Base-by-base conservation (phyloP, 2,797 vertebrate genomes). In the Picus viridis region DNA sequence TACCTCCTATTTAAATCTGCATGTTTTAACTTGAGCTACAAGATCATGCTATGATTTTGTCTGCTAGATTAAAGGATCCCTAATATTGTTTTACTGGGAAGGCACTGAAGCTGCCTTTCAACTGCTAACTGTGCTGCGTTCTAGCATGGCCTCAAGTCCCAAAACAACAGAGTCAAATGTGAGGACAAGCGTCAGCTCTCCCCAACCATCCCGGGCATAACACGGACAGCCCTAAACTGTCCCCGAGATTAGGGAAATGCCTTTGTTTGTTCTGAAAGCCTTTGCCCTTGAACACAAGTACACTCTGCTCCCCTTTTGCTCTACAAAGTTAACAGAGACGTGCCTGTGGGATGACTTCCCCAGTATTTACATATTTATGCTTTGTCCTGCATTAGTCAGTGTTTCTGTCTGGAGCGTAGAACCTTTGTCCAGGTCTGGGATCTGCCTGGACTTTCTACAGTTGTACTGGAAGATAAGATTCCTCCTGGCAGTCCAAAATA, bases 351-450 rank as follows among this genome's bases (percentile, higher is more conserved):
- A 88, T 89, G 71, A 84, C 61, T 90, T 83, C 71, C 64, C 30
- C 70, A 32, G 19, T 96, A 93, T 95, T 96, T 94, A 93, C 94
- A 93, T 86, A 86, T 64, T 95, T 91, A 76, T 62, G 54, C 64
- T 83, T 68, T 83, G 73, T 61, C 72, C 76, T 69, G 12, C 19
- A 29, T 92, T 89, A 95, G 80, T 95, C 95, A 96, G 45, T 84
- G 74, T 69, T 95, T 93, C 85, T 95, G 83, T 91, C 87, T 73
- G 87, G 36, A 90, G 74, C 64, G 53, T 47, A 27, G 80, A 88
- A 88, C 92, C 85, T 94, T 96, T 84, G 77, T 59, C 91, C 83
- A 92, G 83, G 83, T 91, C 93, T 89, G 80, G 64, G 83, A 94
- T 90, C 26, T 0, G 16, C 89, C 53, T 89, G 56, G 53, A 59